Evolutionary conservation across 2,888 invertebrate genomes (phyloP).

Genomic region (Amaurobius ferox): DNA sequence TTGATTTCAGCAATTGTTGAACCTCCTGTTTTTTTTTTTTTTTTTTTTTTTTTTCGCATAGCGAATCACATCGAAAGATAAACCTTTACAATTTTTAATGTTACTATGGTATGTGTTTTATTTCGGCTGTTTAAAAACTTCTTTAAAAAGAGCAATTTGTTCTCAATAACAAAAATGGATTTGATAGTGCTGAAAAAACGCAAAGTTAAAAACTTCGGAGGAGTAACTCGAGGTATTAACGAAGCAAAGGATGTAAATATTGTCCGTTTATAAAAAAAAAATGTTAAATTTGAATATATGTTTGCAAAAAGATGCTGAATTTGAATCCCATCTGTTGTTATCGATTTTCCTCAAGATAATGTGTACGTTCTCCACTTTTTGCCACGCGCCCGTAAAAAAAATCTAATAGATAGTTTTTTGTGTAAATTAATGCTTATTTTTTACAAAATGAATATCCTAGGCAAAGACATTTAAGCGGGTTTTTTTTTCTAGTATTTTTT

Average conservation of each 20-base stretch:
- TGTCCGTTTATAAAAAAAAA: neutral
- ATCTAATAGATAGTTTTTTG: slow-evolving; percentile 30
- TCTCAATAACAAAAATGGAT: neutral
- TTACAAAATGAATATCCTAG: slow-evolving; percentile 19
- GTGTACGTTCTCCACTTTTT: slow-evolving; percentile 12
- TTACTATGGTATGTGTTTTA: too few relatives aligned
- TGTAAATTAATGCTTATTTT: slow-evolving; percentile 31
- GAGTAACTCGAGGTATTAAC: slow-evolving; percentile 5
- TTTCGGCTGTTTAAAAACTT: too few relatives aligned
- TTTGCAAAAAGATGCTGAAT: neutral
- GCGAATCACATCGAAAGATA: too few relatives aligned
- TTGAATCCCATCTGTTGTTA: slow-evolving; percentile 25
- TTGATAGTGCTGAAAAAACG: neutral
- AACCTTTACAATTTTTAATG: too few relatives aligned
- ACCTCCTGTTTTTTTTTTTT: too few relatives aligned
- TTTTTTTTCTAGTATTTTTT: slow-evolving; percentile 46
- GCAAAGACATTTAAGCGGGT: slow-evolving; percentile 50
- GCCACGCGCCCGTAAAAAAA: slow-evolving; percentile 12
- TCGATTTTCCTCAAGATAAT: slow-evolving; percentile 22
- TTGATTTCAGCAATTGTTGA: too few relatives aligned
- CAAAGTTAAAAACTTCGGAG: neutral
- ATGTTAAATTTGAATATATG: neutral
- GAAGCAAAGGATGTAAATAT: neutral
- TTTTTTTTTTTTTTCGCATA: too few relatives aligned
- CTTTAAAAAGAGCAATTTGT: neutral